Base-by-base conservation (phyloP, 92 coral and sea anemone genomes). In the Siderastrea siderea region DNA sequence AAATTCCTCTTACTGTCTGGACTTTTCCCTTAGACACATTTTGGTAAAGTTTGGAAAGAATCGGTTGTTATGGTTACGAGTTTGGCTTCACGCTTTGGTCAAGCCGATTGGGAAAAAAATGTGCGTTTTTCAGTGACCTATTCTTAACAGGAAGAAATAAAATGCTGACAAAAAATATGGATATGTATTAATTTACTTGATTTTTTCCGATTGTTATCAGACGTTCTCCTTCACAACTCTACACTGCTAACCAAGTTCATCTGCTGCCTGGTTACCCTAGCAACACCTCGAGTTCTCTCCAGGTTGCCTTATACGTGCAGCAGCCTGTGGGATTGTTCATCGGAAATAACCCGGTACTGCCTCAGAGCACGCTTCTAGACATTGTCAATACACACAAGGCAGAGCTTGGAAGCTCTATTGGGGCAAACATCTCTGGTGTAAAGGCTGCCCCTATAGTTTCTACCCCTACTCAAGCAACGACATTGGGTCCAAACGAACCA, bases 261-360 rank as follows among this genome's bases (percentile, higher is more conserved):
- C 62, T 72, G 44, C 73, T 84, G 54, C 88, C 88, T 49, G 88
- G 72, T 61, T 84, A 84, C 81, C 88, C 88, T 7, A 75, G 17
- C 71, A 75, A 84, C 72, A 2, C 79, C 4, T 47, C 79, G 12
- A 44, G 16, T 2, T n/a, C 72, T 13, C 61, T 73, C 13, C 71
- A 44, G 72, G 43, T 84, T 2, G 63, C 51, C 54, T 63, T 84
- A 50, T 84, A 84, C 17, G 62, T 73, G 17, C 81, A 84, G 64
- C 79, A 73, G 49, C 88, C 88, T 5, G 46, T 47, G 12, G 88
- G 73, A 52, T 51, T 73, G 7, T 69, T 44, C 57, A 17, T 81
- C 16, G 57, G 55, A 54, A 54, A 84, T 61, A 9, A 2, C 7
- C 43, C 79, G 10, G 88, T 60, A 6, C 60, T 84, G 4, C 88